phyloP scores from a whole-genome alignment of 2,888 invertebrate species.

The Biston betularia region DNA sequence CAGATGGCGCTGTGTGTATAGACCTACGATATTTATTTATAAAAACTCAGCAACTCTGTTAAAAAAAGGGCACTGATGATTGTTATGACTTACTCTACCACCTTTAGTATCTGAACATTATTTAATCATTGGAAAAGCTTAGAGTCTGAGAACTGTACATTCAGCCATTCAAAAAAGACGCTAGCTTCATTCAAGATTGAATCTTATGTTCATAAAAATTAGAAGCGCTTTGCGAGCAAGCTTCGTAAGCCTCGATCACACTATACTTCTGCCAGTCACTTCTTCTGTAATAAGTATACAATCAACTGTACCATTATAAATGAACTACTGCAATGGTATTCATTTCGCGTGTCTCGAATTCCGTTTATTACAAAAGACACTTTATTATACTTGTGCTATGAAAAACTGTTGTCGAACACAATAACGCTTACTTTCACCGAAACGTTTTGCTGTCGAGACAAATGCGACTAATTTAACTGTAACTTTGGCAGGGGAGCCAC shows the following conservation, averaged over 20 bases:
- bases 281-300: neutral
- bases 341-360: conserved; percentile 34
- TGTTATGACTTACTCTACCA: neutral
- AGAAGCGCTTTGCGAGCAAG: no score
- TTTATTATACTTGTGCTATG: conserved; percentile 37
- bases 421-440: conserved; percentile 43
- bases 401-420: conserved; percentile 41
- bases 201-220: no score
- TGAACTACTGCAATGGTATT: conserved; percentile 15
- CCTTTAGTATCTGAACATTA: neutral
- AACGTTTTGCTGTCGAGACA: conserved; percentile 35
- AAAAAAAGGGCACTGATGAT: neutral
- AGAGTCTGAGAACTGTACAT: no score
- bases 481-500: neutral
- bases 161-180: no score
- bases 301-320: conserved; percentile 10
- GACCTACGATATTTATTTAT: no score
- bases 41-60: neutral
- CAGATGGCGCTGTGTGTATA: no score
- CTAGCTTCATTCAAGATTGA: no score
- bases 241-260: neutral
- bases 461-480: conserved; percentile 1
- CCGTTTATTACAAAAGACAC: conserved; percentile 42
- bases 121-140: no score
- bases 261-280: neutral